Base-by-base conservation (phyloP, 2,113 vertebrate genomes). In the Psephotus haematonotus region DNA sequence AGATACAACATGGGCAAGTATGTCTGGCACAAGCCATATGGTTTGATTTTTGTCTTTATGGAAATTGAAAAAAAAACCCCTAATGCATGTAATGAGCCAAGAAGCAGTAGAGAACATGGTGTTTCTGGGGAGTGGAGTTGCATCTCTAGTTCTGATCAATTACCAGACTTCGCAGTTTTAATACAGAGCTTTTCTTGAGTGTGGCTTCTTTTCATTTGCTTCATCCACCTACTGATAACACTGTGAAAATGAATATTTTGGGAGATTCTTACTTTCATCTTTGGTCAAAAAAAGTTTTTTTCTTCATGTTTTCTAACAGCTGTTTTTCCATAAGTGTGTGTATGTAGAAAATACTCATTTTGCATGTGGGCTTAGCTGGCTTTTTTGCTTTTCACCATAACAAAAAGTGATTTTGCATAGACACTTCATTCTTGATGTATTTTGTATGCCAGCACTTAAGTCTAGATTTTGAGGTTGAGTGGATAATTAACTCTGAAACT, bases 21-120 rank as follows among this genome's bases (percentile, higher is more conserved):
- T 18, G 79, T 95, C 64, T 95, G 79, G 64, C 60, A 50, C 8
- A 20, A 87, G 39, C 29, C 90, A 95, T 74, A 79, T 94, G 92
- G 62, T 63, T 91, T 85, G 49, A 24, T 63, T 82, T 83, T 87
- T 68, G 20, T 33, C 71, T 74, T 70, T 3, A 7, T 29, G 16
- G 41, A 63, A 85, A 46, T 33, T 53, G 6, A 39, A 13, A 53
- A 43, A 52, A 90, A 41, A 39, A 0, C 20, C 57, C 57, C 57
- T 35, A 57, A 33, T 7, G 9, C 2, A 7, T 39, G 5, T 20
- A 39, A 22, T 17, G 53, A 72, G 31, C 28, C 41, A 5, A 67
- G 64, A 70, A 37, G 11, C 46, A 80, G 11, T 63, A 44, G 78
- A 70, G 27, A 57, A 76, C 7, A 11, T 50, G 17, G 22, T 79